These are phyloP conservation scores for Gnathonemus echidnorhynchus DNA, from an alignment of 2,113 vertebrate species.

Conservation along the genomic window DNA sequence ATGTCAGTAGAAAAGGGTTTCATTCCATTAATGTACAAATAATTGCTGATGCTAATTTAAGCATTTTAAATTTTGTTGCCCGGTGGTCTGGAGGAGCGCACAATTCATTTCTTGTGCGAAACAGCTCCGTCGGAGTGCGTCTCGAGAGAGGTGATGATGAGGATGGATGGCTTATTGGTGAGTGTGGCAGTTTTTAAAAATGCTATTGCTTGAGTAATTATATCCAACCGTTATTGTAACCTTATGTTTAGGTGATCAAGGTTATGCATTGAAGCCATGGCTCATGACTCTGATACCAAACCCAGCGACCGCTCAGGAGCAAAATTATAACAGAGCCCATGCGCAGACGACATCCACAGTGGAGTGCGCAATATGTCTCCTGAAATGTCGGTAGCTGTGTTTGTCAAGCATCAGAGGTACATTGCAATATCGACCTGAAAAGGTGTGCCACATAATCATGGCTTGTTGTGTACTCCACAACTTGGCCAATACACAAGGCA, in stretches of 20 bases:
- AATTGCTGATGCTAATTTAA: background rate
- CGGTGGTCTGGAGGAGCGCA: too few species aligned
- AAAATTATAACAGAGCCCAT: too few species aligned
- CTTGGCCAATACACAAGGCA: too few species aligned
- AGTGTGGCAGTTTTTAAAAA: background rate
- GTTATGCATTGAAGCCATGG: slow-evolving; percentile 1
- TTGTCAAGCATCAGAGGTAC: too few species aligned
- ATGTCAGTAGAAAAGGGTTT: background rate
- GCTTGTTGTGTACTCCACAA: too few species aligned
- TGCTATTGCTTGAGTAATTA: slow-evolving; percentile 5
- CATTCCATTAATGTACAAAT: background rate
- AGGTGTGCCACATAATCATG: too few species aligned
- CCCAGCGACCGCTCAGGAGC: too few species aligned
- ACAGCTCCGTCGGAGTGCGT: background rate
- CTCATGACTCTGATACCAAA: background rate
- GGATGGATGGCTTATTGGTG: slow-evolving; percentile 4
- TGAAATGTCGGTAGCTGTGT: too few species aligned
- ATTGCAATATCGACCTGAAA: too few species aligned
- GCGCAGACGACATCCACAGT: too few species aligned
- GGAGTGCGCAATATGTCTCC: too few species aligned
- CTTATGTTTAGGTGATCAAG: background rate
- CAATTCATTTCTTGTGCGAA: background rate
- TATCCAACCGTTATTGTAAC: background rate
- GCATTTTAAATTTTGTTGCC: too few species aligned
- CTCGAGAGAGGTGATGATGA: background rate